Conservation (phyloP, 2,113 vertebrate species). For the Pelecanoides urinatrix region DNA sequence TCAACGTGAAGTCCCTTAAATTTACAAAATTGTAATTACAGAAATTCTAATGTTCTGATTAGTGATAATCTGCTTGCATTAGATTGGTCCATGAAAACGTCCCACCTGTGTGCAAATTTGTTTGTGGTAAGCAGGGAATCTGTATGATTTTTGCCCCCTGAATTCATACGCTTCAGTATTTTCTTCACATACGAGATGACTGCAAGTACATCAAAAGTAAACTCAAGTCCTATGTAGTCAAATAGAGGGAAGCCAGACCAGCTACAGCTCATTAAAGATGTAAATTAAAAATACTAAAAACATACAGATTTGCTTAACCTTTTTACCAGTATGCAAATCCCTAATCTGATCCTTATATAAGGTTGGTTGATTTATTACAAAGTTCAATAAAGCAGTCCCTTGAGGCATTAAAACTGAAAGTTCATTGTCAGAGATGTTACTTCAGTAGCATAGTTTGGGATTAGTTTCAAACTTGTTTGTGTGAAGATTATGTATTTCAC, state of each 20-base stretch:
- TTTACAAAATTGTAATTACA: not conserved
- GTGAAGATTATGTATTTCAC: not conserved
- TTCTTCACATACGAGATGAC: not conserved
- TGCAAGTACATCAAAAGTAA: not conserved
- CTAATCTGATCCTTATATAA: slow-evolving; percentile 60
- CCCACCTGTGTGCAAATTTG: not conserved
- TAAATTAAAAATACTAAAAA: slow-evolving; percentile 71
- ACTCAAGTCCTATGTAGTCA: not conserved
- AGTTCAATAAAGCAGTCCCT: slow-evolving; percentile 39
- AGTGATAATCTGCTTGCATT: not conserved
- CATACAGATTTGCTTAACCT: slow-evolving; percentile 56
- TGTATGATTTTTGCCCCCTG: not conserved
- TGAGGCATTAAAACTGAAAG: not conserved
- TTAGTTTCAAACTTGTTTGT: slow-evolving; percentile 38
- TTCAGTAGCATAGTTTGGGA: not conserved
- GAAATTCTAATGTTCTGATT: not conserved
- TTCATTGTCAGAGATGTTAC: not conserved
- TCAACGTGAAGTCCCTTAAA: not conserved
- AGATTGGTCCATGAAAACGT: not conserved
- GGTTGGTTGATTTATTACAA: slow-evolving; percentile 24
- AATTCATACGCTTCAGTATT: not conserved
- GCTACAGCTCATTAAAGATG: slow-evolving; percentile 67
- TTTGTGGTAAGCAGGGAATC: not conserved
- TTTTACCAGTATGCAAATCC: slow-evolving; percentile 57
- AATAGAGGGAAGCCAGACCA: slow-evolving; percentile 12